phyloP scores from a whole-genome alignment of 2,113 vertebrate species.

The Trinectes maculatus region DNA sequence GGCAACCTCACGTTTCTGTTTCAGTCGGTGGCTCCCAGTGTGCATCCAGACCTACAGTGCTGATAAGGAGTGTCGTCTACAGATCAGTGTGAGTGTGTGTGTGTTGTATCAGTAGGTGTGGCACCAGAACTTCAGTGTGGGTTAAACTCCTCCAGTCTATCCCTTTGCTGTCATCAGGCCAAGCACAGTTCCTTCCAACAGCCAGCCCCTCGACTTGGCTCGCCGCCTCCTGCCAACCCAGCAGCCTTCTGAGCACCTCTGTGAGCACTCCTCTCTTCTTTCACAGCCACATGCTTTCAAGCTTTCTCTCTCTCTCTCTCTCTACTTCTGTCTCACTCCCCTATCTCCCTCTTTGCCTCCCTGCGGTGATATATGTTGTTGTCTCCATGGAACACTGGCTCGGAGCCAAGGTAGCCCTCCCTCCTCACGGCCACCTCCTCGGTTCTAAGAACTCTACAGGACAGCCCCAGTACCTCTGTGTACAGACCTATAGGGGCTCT shows the following conservation, averaged over 20 bases:
- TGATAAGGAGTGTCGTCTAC: conserved; percentile 16
- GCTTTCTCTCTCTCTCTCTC: conserved; percentile 51
- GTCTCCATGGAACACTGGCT: conserved; percentile 79
- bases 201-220: conserved; percentile 57
- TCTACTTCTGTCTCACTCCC: conserved; percentile 64
- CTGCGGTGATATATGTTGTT: conserved; percentile 82
- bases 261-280: conserved; percentile 65
- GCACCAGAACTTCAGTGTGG: conserved; percentile 17
- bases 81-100: background rate
- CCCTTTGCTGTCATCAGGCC: conserved; percentile 48
- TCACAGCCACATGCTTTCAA: conserved; percentile 67
- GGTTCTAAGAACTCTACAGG: conserved; percentile 79
- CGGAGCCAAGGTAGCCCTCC: conserved; percentile 66
- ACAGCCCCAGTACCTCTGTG: conserved; percentile 66
- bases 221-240: conserved; percentile 67
- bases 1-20: background rate
- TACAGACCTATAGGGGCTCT: conserved; percentile 75
- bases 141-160: conserved; percentile 48
- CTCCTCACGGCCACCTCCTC: conserved; percentile 65
- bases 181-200: conserved; percentile 56
- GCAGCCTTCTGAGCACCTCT: conserved; percentile 69
- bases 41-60: conserved; percentile 34
- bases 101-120: conserved; percentile 42
- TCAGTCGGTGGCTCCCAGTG: conserved; percentile 3
- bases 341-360: conserved; percentile 63